A percentile compares a stretch with the other conserved stretches of the same genome.
Conservation (phyloP, 2,797 vertebrate genomes). For the Sandelia bainsii region DNA sequence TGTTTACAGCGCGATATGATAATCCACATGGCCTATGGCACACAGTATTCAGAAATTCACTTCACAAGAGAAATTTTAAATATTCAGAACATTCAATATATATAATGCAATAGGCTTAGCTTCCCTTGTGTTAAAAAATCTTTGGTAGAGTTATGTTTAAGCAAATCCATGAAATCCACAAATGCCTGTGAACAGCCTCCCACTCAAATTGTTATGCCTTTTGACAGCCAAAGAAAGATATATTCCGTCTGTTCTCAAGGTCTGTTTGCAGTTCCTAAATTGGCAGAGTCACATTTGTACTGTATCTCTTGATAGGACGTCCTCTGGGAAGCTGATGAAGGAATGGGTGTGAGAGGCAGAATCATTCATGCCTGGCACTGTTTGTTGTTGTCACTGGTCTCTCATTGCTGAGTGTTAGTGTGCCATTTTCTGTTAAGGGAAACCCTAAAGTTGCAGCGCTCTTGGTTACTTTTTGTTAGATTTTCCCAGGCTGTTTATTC, state of each 20-base stretch:
- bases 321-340: conserved; percentile 49
- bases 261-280: conserved; percentile 59
- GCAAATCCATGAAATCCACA: conserved; percentile 50
- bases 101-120: conserved; percentile 48
- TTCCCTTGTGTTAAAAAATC: conserved; percentile 38
- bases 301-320: conserved; percentile 57
- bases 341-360: conserved; percentile 46
- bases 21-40: conserved; percentile 30
- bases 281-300: conserved; percentile 48
- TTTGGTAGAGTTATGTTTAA: conserved; percentile 39
- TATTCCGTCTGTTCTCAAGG: conserved; percentile 55
- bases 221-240: conserved; percentile 60
- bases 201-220: conserved; percentile 53
- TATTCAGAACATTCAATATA: conserved; percentile 38
- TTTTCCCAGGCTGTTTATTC: conserved; percentile 54
- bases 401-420: conserved; percentile 43
- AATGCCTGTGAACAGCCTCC: conserved; percentile 55
- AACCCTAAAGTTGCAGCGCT: conserved; percentile 32
- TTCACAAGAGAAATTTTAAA: conserved; percentile 48
- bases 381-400: conserved; percentile 61
- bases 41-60: conserved; percentile 25
- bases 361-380: conserved; percentile 56
- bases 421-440: conserved; percentile 36
- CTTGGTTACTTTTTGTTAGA: conserved; percentile 54
- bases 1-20: conserved; percentile 40